Evolutionary conservation across 1,140 invertebrate genomes (phyloP), one percentile per base, ranked within the genome.

Genomic region (Macrobrachium rosenbergii): DNA sequence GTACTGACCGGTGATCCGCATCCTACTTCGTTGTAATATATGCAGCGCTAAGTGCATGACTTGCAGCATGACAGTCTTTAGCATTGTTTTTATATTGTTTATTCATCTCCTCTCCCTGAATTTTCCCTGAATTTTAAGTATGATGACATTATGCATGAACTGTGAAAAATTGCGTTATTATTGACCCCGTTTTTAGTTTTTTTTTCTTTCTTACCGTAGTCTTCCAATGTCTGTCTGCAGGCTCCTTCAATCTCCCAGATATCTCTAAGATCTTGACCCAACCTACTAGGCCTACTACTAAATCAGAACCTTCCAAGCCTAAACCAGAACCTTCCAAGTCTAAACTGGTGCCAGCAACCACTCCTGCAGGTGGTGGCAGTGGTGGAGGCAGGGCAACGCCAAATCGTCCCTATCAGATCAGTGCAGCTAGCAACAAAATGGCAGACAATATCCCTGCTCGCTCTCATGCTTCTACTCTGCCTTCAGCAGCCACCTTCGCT

Each of bases 151-250:
- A 52, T 52, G 52, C 52, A 52, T 52, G 52, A 52, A 12, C 7
- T 52, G 52, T 52, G 52, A 52, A 52, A 52, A 52, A 45, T 75
- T 64, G 82, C 28, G 37, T 28, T 77, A 72, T 45, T 45, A 28
- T 85, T 78, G 12, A 45, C 17, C 21, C 63, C 77, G 7, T 23
- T 43, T 28, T 72, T 23, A 52, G 11, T 72, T 23, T 78, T 58
- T 64, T 69, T 80, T 81, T 87, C 84, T 87, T 81, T 82, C 84
- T 87, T 63, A 87, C 67, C 58, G 73, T 63, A 21, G 78, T 69
- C 84, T 87, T 87, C 84, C 84, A 81, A 78, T 87, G 84, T 86
- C 84, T 86, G 84, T 87, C 84, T 81, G 81, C 84, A 87, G 84
- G 84, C 78, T 60, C 84, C 78, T 81, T 81, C 84, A 87, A 80